These are phyloP conservation scores for Mycalesis mineus DNA, from an alignment of 2,888 invertebrate genomes.

Conservation along the genomic window DNA sequence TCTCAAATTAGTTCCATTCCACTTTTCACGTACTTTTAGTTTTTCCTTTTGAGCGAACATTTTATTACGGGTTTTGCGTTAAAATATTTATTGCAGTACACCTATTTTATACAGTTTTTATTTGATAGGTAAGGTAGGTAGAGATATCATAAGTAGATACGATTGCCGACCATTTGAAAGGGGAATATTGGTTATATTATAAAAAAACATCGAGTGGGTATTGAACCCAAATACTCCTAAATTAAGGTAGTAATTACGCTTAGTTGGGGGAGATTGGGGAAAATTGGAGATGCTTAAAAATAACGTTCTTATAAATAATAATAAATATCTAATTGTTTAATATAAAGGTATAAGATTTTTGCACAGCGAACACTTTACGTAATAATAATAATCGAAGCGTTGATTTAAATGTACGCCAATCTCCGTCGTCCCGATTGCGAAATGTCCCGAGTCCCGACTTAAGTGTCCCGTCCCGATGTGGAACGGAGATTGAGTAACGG, in stretches of 20 bases:
- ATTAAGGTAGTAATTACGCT: too few species aligned
- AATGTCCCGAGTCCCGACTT: constrained; percentile 13
- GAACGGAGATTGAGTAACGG: constrained; percentile 24
- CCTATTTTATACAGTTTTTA: neutral
- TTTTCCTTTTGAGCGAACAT: constrained; percentile 3
- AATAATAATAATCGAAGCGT: constrained; percentile 6
- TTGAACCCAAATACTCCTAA: too few species aligned
- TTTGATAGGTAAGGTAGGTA: too few species aligned
- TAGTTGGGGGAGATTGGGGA: too few species aligned
- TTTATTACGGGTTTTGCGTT: neutral
- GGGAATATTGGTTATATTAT: too few species aligned
- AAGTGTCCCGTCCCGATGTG: constrained; percentile 17
- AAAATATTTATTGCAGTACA: neutral
- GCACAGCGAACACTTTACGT: neutral
- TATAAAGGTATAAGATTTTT: neutral
- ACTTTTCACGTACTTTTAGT: constrained; percentile 3
- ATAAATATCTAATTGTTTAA: neutral
- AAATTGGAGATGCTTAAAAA: too few species aligned
- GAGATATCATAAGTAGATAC: too few species aligned
- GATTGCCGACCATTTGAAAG: too few species aligned
- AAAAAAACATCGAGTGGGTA: too few species aligned
- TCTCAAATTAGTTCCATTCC: constrained; percentile 33
- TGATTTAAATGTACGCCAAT: constrained; percentile 8
- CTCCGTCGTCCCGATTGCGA: constrained; percentile 11
- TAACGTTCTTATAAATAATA: too few species aligned